These are phyloP conservation scores for Neogale vison DNA, from an alignment of 2,113 vertebrate genomes.

Conservation along the genomic window DNA sequence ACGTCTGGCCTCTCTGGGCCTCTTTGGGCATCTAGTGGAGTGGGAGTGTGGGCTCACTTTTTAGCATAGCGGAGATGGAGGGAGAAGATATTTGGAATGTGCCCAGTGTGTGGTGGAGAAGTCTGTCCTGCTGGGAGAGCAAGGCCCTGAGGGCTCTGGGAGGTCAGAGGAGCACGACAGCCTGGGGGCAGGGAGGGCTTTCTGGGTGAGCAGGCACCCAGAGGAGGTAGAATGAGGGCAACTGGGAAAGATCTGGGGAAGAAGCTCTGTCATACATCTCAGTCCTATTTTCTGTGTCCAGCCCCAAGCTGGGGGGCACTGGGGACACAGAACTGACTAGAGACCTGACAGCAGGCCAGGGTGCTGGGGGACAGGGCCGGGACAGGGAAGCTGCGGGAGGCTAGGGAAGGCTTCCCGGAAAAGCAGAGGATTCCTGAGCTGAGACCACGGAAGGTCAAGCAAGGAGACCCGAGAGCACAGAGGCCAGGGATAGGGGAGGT, in stretches of 20 bases:
- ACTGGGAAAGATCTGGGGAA: not conserved
- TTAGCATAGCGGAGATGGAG: not conserved
- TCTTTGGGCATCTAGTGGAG: not conserved
- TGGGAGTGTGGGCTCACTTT: not conserved
- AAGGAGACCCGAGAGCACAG: rapidly evolving
- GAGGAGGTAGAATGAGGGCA: not conserved
- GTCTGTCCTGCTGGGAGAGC: not conserved
- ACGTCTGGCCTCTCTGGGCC: not conserved
- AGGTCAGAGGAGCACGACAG: not conserved
- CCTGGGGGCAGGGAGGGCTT: not conserved
- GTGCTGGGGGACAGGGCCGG: not conserved
- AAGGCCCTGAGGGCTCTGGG: not conserved
- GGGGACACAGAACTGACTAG: not conserved
- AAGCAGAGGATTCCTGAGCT: not conserved
- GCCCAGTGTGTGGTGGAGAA: not conserved
- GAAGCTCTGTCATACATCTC: not conserved
- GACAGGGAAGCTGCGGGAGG: not conserved
- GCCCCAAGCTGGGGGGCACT: not conserved
- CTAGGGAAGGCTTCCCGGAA: not conserved
- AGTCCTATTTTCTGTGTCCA: not conserved
- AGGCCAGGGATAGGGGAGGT: not conserved
- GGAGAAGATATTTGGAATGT: rapidly evolving
- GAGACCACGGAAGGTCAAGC: not conserved
- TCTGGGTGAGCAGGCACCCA: not conserved
- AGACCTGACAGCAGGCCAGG: not conserved